These are phyloP conservation scores for Corvus hawaiiensis DNA, from an alignment of 2,113 vertebrate species.

Conservation along the genomic window DNA sequence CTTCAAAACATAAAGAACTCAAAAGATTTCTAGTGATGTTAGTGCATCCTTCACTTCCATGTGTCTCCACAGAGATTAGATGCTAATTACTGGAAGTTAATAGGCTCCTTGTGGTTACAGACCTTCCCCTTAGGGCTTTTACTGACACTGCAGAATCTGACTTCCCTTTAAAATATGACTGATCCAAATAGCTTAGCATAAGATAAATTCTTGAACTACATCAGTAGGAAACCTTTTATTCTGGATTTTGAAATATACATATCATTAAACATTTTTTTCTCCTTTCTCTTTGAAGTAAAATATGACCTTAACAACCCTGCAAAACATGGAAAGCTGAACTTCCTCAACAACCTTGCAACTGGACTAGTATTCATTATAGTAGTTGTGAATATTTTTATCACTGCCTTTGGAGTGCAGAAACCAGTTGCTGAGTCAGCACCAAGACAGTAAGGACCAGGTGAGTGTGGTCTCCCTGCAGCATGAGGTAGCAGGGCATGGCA, in stretches of 20 bases:
- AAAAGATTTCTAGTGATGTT: neutral
- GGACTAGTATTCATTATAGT: constrained; percentile 93
- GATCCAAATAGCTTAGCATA: neutral
- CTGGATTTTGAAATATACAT: neutral
- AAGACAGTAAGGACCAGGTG: constrained; percentile 54
- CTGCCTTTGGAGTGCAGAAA: constrained; percentile 92
- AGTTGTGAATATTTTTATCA: constrained; percentile 94
- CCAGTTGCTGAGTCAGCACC: constrained; percentile 38
- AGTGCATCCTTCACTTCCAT: neutral
- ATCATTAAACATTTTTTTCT: neutral
- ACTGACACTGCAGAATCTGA: constrained; percentile 2
- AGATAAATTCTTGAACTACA: neutral
- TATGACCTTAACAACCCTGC: constrained; percentile 90
- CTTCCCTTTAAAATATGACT: neutral
- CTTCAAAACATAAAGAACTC: neutral
- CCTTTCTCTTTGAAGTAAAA: constrained; percentile 80
- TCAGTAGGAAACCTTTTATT: neutral
- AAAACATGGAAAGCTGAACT: constrained; percentile 85
- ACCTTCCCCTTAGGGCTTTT: neutral
- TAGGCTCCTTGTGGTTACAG: neutral
- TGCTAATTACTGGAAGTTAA: constrained; percentile 2
- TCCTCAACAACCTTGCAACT: constrained; percentile 88
- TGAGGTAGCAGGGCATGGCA: neutral
- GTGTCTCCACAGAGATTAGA: constrained; percentile 5
- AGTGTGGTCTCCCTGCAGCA: neutral